phyloP scores from a whole-genome alignment of 64 coral and sea anemone species.

The Trachythela sp. region DNA sequence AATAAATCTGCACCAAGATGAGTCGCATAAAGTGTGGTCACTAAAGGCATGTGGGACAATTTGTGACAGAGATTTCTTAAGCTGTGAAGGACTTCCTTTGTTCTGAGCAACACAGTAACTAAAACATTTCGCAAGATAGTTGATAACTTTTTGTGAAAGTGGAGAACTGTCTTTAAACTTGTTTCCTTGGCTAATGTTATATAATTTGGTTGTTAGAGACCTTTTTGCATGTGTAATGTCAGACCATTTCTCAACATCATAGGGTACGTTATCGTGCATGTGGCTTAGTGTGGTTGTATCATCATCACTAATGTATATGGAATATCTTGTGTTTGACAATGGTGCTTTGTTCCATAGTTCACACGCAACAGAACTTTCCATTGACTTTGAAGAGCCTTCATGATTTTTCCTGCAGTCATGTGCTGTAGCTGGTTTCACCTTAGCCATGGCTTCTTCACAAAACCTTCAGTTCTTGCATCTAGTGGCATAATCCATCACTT shows the following conservation, averaged over 20 bases:
- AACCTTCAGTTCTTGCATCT: constrained; percentile 38
- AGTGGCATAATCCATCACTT: constrained; percentile 53
- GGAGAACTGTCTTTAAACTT: constrained; percentile 27
- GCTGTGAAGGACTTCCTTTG: neutral
- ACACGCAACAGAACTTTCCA: constrained; percentile 46
- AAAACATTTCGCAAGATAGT: neutral
- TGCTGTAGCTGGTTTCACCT: constrained; percentile 31
- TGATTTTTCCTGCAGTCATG: constrained; percentile 77
- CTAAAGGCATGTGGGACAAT: constrained; percentile 36
- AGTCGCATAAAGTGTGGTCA: constrained; percentile 18
- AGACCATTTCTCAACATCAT: constrained; percentile 23
- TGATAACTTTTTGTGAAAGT: neutral
- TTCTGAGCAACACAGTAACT: neutral
- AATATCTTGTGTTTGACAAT: constrained; percentile 45
- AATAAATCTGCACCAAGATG: neutral
- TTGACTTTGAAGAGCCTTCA: constrained; percentile 58
- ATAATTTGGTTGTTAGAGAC: constrained; percentile 30
- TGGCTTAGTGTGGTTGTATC: constrained; percentile 60
- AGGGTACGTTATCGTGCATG: constrained; percentile 13
- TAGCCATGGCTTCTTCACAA: constrained; percentile 41
- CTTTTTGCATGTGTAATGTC: constrained; percentile 40
- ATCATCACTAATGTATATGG: constrained; percentile 59
- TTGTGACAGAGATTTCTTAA: neutral
- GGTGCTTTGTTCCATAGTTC: constrained; percentile 41
- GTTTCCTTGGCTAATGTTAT: constrained; percentile 23